These are phyloP conservation scores for Norana najaformis DNA, from an alignment of 2,888 invertebrate species.

Conservation along the genomic window DNA sequence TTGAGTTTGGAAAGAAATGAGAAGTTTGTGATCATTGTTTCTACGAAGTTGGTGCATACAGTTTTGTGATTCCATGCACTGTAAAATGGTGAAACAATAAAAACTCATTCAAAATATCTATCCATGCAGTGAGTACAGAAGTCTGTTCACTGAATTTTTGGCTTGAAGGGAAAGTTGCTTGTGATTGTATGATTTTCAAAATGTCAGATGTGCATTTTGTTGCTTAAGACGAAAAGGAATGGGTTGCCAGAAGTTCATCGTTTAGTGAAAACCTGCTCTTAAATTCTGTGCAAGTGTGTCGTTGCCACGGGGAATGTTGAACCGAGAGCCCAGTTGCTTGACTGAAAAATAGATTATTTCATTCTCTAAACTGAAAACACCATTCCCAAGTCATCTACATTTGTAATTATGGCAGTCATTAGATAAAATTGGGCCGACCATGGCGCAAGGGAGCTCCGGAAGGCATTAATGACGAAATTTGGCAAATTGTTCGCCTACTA, in stretches of 20 bases:
- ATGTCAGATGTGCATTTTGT: too few species aligned
- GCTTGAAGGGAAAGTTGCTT: neutral
- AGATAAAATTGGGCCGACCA: neutral
- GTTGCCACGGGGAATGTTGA: slow-evolving; percentile 1
- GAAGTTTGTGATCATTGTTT: neutral
- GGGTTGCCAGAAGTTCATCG: neutral
- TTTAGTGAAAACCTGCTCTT: neutral
- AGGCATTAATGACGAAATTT: slow-evolving; percentile 23
- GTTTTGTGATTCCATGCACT: neutral
- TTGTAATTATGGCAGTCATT: neutral
- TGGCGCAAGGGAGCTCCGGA: neutral
- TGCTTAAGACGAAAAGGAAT: too few species aligned
- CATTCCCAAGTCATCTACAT: neutral
- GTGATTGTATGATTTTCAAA: neutral
- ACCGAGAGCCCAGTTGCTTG: neutral
- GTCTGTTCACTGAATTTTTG: neutral
- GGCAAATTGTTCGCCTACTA: slow-evolving; percentile 14
- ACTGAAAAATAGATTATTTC: neutral
- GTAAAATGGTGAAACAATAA: neutral
- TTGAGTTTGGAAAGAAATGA: neutral
- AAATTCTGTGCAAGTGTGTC: neutral
- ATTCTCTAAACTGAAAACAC: neutral
- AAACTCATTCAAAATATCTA: too few species aligned
- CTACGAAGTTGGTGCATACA: neutral
- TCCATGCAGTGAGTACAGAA: neutral